A percentile compares a stretch with the other conserved stretches of the same genome.
phyloP scores from a whole-genome alignment of 2,797 vertebrate species.

The Syndactyla subalaris region DNA sequence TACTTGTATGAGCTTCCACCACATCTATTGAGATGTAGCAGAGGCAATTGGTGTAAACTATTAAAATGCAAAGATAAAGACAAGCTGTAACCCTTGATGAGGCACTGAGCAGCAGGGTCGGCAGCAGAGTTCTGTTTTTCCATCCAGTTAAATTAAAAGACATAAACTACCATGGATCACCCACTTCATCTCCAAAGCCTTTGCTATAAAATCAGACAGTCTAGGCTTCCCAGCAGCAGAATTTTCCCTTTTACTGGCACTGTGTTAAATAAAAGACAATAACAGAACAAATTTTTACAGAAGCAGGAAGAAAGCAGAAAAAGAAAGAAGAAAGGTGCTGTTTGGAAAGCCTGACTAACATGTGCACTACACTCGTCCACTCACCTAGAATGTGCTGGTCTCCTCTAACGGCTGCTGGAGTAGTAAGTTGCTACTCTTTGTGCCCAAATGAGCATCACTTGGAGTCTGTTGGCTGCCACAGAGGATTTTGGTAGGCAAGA shows the following conservation, averaged over 20 bases:
- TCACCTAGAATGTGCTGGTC: not conserved
- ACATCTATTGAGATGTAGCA: not conserved
- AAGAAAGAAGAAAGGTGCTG: not conserved
- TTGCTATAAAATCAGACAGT: not conserved
- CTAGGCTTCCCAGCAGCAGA: not conserved
- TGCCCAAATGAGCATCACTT: not conserved
- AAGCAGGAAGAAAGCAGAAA: not conserved
- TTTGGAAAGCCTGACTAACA: not conserved
- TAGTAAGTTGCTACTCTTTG: not conserved
- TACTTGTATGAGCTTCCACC: not conserved
- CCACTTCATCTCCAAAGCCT: not conserved
- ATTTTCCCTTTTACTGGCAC: not conserved
- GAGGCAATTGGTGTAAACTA: not conserved
- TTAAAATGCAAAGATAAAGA: not conserved
- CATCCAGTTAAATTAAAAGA: conserved; percentile 34
- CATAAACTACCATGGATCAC: not conserved
- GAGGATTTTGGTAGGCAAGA: not conserved
- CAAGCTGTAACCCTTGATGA: not conserved
- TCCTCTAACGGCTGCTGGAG: not conserved
- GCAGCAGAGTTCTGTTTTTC: not conserved
- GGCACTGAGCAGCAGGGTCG: not conserved
- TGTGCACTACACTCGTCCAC: not conserved
- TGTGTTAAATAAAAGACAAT: not conserved
- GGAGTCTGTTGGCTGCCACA: not conserved
- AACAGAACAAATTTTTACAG: not conserved